Percentiles rank a stretch among this genome's conserved stretches.
These are phyloP conservation scores for Petrocephalus schoutedeni DNA, from an alignment of 2,797 vertebrate genomes.

Conservation along the genomic window DNA sequence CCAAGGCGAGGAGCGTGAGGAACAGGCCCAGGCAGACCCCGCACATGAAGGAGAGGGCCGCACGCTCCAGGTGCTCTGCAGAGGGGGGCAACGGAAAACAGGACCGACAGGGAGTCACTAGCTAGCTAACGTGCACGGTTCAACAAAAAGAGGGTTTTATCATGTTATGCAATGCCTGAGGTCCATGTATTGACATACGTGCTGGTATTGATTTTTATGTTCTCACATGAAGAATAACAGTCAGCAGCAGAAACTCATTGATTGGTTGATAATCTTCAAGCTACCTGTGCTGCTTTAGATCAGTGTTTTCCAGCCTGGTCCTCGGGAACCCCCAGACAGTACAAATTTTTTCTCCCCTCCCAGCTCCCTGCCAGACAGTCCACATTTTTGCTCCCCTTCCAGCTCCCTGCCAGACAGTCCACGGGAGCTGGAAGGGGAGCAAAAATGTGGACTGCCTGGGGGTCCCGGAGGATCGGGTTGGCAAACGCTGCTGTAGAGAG, in stretches of 20 bases:
- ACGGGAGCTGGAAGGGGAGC: neutral
- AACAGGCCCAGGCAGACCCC: slow-evolving; percentile 81
- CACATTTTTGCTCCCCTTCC: too few relatives aligned
- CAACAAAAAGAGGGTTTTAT: neutral
- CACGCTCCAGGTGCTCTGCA: slow-evolving; percentile 80
- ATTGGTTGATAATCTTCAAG: too few relatives aligned
- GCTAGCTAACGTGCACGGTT: neutral
- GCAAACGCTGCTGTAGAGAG: neutral
- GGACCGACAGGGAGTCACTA: neutral
- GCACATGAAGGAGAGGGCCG: slow-evolving; percentile 81
- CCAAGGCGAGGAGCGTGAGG: slow-evolving; percentile 78
- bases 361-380: too few relatives aligned
- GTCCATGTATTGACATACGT: neutral
- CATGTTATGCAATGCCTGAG: neutral
- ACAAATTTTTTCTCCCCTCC: too few relatives aligned
- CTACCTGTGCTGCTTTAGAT: too few relatives aligned
- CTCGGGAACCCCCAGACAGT: too few relatives aligned
- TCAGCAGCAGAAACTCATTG: too few relatives aligned
- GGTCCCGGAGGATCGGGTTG: neutral
- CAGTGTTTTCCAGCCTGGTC: too few relatives aligned
- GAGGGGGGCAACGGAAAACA: neutral
- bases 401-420: too few relatives aligned
- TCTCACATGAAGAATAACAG: too few relatives aligned
- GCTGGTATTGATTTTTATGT: too few relatives aligned
- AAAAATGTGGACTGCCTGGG: neutral